Evolutionary conservation across 2,888 invertebrate genomes (phyloP).

Genomic region (Phortica magna): DNA sequence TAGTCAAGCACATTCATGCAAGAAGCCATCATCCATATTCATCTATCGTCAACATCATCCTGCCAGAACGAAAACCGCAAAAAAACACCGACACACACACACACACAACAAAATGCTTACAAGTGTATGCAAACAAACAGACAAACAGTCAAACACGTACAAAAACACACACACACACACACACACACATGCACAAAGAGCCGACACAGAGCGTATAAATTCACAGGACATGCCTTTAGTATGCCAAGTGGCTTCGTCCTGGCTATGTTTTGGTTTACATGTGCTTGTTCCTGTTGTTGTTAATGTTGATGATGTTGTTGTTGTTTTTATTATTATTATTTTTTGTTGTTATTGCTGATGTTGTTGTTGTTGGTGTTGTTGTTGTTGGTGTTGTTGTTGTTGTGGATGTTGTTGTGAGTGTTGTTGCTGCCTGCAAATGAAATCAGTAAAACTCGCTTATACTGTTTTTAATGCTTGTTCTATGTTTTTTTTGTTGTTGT

Average conservation of each 20-base stretch:
- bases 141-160: conserved; percentile 49
- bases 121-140: conserved; percentile 5
- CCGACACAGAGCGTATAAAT: background rate
- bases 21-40: conserved; percentile 2
- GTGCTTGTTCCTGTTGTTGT: background rate
- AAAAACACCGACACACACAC: conserved; percentile 2
- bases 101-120: conserved; percentile 1
- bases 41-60: conserved; percentile 6
- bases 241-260: conserved; percentile 25
- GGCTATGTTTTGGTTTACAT: background rate
- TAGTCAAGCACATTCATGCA: conserved; percentile 21
- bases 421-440: conserved; percentile 56
- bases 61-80: conserved; percentile 27
- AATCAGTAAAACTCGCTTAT: conserved; percentile 71
- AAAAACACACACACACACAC: conserved; percentile 56
- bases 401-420: background rate
- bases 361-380: conserved; percentile 34
- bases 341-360: background rate
- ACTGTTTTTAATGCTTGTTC: conserved; percentile 65
- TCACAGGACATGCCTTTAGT: conserved; percentile 15
- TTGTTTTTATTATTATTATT: too few relatives aligned
- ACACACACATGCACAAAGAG: conserved; percentile 40
- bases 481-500: conserved; percentile 27
- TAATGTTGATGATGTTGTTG: background rate
- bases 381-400: too few relatives aligned